Conservation (phyloP, 2,888 invertebrate species). For the Sthenelais limicola region DNA sequence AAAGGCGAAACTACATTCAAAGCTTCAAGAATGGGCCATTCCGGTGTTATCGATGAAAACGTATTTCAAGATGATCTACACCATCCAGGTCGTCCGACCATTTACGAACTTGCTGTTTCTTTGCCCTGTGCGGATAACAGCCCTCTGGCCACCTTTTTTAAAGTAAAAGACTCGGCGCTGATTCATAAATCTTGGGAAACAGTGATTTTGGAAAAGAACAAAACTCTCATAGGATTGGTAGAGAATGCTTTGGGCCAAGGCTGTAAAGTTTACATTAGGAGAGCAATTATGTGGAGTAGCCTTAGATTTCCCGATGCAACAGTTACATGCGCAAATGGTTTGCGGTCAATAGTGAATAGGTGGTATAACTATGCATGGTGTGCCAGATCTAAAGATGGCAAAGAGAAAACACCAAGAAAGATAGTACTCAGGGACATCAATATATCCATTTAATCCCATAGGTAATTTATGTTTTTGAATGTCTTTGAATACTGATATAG, state of each 20-base stretch:
- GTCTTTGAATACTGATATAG: not conserved
- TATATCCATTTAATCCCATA: not conserved
- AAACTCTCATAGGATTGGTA: not conserved
- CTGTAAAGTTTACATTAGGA: not conserved
- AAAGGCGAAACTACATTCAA: no score
- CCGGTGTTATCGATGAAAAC: not conserved
- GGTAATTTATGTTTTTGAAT: not conserved
- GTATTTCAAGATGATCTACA: not conserved
- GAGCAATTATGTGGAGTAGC: not conserved
- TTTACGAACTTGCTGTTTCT: slow-evolving; percentile 8
- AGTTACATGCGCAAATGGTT: not conserved
- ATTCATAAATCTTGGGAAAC: not conserved
- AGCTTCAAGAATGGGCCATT: not conserved
- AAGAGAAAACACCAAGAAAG: not conserved
- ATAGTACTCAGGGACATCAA: not conserved
- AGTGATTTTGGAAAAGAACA: not conserved
- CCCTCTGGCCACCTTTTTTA: not conserved
- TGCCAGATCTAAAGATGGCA: no score
- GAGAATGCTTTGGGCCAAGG: not conserved
- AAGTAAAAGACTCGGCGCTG: not conserved
- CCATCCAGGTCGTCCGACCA: not conserved
- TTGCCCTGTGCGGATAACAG: not conserved
- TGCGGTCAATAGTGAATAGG: not conserved
- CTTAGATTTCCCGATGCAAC: not conserved
- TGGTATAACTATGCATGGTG: slow-evolving; percentile 20